Base-by-base conservation (phyloP, 1,140 invertebrate genomes). In the honey bee (Apis mellifera) region DNA sequence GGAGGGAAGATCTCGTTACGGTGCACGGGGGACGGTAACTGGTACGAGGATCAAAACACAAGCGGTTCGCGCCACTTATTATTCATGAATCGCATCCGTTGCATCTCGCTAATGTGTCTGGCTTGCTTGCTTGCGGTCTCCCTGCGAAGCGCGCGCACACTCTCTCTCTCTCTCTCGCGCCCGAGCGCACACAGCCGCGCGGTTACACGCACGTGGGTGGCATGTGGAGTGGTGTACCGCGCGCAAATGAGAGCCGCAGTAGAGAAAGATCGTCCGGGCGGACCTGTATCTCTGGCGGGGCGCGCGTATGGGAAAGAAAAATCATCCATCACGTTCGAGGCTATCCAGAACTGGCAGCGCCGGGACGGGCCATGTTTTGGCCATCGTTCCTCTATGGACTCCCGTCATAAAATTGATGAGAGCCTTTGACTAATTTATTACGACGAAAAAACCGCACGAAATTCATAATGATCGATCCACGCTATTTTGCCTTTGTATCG, bases 251-350 rank as follows among this genome's bases (percentile, higher is more conserved):
- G 86, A 84, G 74, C 62, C 75, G 32, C 32, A 60, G 85, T 71
- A 72, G 86, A 72, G 86, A 87, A 55, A 78, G 78, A 87, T 84
- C 84, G 80, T n/a, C 50, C 64, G 82, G 75, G 74, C 85, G 79
- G 64, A 60, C 54, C 55, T 66, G 66, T 76, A 52, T 70, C 32
- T 32, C 32, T 59, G 64, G 68, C 64, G 71, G 60, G 65, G 83
- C 72, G 84, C 66, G 83, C 78, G 78, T 85, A 86, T 77, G 82
- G 83, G 83, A 89, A 90, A 88, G 91, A 92, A 93, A 93, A 93
- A 93, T 93, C 93, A 94, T 94, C 92, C 92, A 94, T 94, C 93
- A 94, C 86, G 92, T 93, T 93, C 92, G 92, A 92, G 90, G 89
- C 87, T 90, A 91, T 93, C 89, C 90, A 71, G 89, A 83, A 86